phyloP scores from a whole-genome alignment of 2,113 vertebrate species.

The Carassius gibelio region DNA sequence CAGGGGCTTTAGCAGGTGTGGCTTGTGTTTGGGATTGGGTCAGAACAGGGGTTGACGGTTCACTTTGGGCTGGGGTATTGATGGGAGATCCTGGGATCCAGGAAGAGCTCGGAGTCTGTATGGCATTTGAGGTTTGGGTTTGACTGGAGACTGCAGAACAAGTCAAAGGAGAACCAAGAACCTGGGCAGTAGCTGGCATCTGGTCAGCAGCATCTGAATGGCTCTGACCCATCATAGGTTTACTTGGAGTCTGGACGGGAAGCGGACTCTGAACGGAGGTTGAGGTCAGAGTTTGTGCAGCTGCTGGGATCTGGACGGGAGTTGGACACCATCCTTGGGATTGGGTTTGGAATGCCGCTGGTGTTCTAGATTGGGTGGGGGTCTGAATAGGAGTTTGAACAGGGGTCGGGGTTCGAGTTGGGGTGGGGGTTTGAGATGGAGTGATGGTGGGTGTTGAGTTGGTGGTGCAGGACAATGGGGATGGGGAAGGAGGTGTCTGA shows the following conservation, averaged over 20 bases:
- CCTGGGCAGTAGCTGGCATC: neutral
- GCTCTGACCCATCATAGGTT: constrained; percentile 58
- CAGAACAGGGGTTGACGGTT: neutral
- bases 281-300: constrained; percentile 11
- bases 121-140: constrained; percentile 38
- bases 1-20: neutral
- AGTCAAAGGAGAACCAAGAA: constrained; percentile 10
- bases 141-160: constrained; percentile 33
- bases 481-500: constrained; percentile 64
- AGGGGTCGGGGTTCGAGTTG: constrained; percentile 46
- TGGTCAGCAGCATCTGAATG: constrained; percentile 11
- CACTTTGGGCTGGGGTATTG: constrained; percentile 55
- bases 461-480: constrained; percentile 64
- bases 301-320: constrained; percentile 5
- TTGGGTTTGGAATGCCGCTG: constrained; percentile 31
- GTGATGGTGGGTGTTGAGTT: constrained; percentile 54
- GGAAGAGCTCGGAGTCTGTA: neutral
- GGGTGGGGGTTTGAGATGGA: constrained; percentile 38
- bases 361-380: constrained; percentile 59
- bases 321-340: neutral
- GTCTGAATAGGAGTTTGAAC: constrained; percentile 49
- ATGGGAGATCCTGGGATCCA: constrained; percentile 14
- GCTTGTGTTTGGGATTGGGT: neutral
- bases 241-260: constrained; percentile 44
- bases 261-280: constrained; percentile 54